Base-by-base conservation (phyloP, 2,888 invertebrate species). In the Calameuta idolon region DNA sequence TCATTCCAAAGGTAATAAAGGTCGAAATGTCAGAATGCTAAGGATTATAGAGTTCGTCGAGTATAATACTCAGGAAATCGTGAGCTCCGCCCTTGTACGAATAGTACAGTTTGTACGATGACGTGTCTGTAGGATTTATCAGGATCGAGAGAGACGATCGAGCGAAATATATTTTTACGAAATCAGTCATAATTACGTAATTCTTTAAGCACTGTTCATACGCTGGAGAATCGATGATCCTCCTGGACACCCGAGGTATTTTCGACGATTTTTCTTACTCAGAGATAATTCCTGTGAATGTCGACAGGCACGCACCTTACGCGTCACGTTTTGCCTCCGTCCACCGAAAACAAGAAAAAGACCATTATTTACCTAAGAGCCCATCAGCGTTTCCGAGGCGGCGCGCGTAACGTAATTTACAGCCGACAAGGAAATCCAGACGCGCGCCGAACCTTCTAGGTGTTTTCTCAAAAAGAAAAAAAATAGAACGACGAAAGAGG, bases 341-440 rank as follows among this genome's bases (percentile, higher is more conserved):
- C 55, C 2, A 23, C 23, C 5, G 23, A 55, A 55, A 55, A 55
- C 55, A 55, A 55, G 55, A 34, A 31, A 31, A 12, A 34, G 30
- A 71, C 23, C 71, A 34, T 71, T 71, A 71, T 71, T 71, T 71
- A 71, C 71, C 71, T 71, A 34, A 71, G 33, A 23, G 31, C 3
- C 33, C 71, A 34, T 71, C 71, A 71, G n/a, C 31, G 31, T 31
- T 71, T 33, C 33, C 1, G 12, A 33, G 31, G 31, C 71, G 30
- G 12, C 12, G 33, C 15, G 33, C 31, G 71, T 71, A 31, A 31
- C 33, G 33, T 71, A 71, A 34, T 71, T 71, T 71, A 71, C 71
- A 71, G 34, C 33, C 71, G 71, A 34, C 31, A 71, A 71, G 71
- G 31, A 71, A 71, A 71, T 71, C 71, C 31, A 31, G 15, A 31